Base-by-base conservation (phyloP, 2,888 invertebrate genomes). In the Cryptocheilus praepositus region DNA sequence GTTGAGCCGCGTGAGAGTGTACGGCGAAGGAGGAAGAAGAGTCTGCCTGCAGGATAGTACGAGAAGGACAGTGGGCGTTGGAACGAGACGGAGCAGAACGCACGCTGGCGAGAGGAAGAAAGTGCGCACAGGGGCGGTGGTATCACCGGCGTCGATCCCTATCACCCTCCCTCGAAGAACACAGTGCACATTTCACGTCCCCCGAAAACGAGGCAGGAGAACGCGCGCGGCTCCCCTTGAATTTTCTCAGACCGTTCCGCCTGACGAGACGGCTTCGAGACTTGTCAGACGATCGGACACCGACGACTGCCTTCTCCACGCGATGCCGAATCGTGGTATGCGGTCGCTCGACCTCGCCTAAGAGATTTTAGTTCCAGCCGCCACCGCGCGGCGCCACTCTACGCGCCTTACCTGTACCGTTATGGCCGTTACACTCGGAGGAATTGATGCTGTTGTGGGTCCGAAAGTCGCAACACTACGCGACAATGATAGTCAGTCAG, bases 281-380 rank as follows among this genome's bases (percentile, higher is more conserved):
- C 71, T 79, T 61, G 74, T 67, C 79, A 71, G 73, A 76, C 77
- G 71, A 78, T 64, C 77, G 76, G 74, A 64, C 77, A 79, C 68
- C 79, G 71, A 18, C 49, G 49, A 79, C 77, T 78, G 82, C 83
- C 83, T 85, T 79, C 81, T 73, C 83, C 80, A 85, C 85, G 86
- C 85, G 85, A 84, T 86, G 70, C 74, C 85, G 79, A 79, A 78
- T 81, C 81, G 82, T 84, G 87, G 88, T 88, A 88, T 88, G 88
- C 87, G 85, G 83, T 76, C 80, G 77, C 60, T 82, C 87, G 88
- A 88, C 88, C 88, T 88, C 88, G 88, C 88, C 88, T 88, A 85
- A 83, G 82, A 83, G 77, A 69, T 57, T 68, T 64, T 68, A 70
- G 68, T 74, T 67, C 56, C 11, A 45, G 15, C 49, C 18, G 59